These are phyloP conservation scores for Digitonthophagus gazella DNA, from an alignment of 2,888 invertebrate species.

Conservation along the genomic window DNA sequence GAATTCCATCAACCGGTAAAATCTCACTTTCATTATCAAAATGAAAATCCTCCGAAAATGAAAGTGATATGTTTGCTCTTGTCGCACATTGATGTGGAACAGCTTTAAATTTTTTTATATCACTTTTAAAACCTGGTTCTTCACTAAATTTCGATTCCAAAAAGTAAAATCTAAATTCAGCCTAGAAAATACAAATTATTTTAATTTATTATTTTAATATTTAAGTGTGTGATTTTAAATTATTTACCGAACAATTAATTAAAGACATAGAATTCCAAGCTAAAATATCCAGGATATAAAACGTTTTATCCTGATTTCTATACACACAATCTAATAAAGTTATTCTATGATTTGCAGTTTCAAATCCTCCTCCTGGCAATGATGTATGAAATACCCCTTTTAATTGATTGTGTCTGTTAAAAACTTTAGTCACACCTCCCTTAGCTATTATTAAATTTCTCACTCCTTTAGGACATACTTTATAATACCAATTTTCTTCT, in stretches of 20 bases:
- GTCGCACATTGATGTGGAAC: conserved; percentile 49
- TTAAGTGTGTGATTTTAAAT: conserved; percentile 2
- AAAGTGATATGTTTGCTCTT: conserved; percentile 51
- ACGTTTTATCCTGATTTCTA: conserved; percentile 57
- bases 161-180: conserved; percentile 85
- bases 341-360: conserved; percentile 49
- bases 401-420: conserved; percentile 16
- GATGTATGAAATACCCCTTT: conserved; percentile 59
- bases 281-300: conserved; percentile 80
- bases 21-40: conserved; percentile 44
- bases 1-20: conserved; percentile 74
- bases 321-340: conserved; percentile 85
- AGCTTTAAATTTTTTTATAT: conserved; percentile 53
- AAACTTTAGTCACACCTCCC: conserved; percentile 23
- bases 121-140: conserved; percentile 50
- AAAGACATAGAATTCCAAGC: conserved; percentile 75
- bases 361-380: conserved; percentile 69
- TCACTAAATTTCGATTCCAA: conserved; percentile 71
- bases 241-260: conserved; percentile 69
- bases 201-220: conserved; percentile 6
- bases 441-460: conserved; percentile 79
- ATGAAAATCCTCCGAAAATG: conserved; percentile 46
- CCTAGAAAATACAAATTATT: conserved; percentile 59
- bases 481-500: conserved; percentile 66
- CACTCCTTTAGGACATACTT: conserved; percentile 81